Evolutionary conservation across 2,888 invertebrate species (phyloP).

Genomic region (Thalpophila matura): DNA sequence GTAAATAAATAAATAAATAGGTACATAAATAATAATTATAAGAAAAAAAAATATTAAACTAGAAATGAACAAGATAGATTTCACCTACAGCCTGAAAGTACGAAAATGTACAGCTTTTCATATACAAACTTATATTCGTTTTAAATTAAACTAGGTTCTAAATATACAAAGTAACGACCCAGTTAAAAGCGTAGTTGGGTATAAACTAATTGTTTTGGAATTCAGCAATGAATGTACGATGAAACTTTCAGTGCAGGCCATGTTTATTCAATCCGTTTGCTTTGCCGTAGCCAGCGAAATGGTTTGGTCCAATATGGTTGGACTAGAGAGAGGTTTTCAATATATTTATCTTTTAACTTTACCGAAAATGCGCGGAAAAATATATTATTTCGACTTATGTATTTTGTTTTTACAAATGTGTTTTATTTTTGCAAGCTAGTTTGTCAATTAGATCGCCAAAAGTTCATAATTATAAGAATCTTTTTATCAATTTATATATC

Average conservation of each 20-base stretch:
- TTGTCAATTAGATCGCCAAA: too few relatives aligned
- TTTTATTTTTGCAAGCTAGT: too few relatives aligned
- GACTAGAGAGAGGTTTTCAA: constrained; percentile 1
- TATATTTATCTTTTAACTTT: not conserved
- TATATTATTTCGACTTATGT: not conserved
- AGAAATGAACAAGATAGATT: not conserved
- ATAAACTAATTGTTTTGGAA: constrained; percentile 37
- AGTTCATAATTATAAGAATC: too few relatives aligned
- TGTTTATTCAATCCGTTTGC: constrained; percentile 38
- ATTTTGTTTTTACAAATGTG: too few relatives aligned
- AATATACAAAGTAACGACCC: constrained; percentile 21
- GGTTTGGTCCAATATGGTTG: constrained; percentile 34
- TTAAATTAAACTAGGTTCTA: constrained; percentile 18
- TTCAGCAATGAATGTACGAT: constrained; percentile 23
- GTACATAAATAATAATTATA: too few relatives aligned
- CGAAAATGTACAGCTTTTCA: constrained; percentile 1
- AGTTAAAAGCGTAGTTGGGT: constrained; percentile 20
- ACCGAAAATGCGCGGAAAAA: not conserved
- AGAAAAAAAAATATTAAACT: too few relatives aligned
- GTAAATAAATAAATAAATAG: too few relatives aligned
- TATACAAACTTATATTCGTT: constrained; percentile 12
- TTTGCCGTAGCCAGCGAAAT: constrained; percentile 5
- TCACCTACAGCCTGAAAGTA: too few relatives aligned
- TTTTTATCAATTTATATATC: not conserved
- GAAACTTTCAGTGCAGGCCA: constrained; percentile 22